Evolutionary conservation across 1,140 invertebrate species (phyloP), one percentile per base, ranked within the genome.

Genomic region (Orchesella cincta): DNA sequence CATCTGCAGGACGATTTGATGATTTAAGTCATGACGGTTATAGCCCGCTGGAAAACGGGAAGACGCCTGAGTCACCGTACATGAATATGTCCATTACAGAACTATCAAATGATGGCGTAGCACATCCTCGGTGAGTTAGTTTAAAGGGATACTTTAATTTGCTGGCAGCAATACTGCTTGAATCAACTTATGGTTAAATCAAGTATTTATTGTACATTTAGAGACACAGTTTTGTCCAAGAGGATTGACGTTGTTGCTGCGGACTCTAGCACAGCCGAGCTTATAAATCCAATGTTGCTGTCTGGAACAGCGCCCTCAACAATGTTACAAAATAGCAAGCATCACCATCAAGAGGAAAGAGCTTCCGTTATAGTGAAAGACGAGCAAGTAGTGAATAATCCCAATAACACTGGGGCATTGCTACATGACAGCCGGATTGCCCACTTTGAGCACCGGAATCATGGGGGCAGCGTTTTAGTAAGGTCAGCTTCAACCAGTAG

Each of bases 301-400:
- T 67, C 62, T 2, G 31, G 62, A 31, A n/a, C 52, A 8, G 52
- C 14, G 5, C 14, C 14, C 8, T 36, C 77, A 16, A 29, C 29
- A 26, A 23, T 57, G 46, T 39, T 36, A 28, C 39, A 29, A 1
- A n/a, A 52, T n/a, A 75, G 23, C 39, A 54, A 28, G 5, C 26
- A 52, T 28, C 51, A 52, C 29, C 67, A 39, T 12, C 77, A 79
- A 54, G 80, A 81, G 62, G 78, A 79, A 39, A 51, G 80, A 33
- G 78, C 75, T 1, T 81, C 80, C 26, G 80, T 81, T 1, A 81
- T 81, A 46, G 78, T 81, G 2, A 79, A 79, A 54, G 80, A 81
- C 64, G 78, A 81, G 54, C 77, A 81, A 29, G 46, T 79, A 16
- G 64, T 46, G 33, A 76, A 64, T 78, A 18, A 39, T 51, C 74